A percentile compares a stretch with the other conserved stretches of the same genome.
Evolutionary conservation across 2,888 invertebrate species (phyloP).

Genomic region (Leptopilina myrica): DNA sequence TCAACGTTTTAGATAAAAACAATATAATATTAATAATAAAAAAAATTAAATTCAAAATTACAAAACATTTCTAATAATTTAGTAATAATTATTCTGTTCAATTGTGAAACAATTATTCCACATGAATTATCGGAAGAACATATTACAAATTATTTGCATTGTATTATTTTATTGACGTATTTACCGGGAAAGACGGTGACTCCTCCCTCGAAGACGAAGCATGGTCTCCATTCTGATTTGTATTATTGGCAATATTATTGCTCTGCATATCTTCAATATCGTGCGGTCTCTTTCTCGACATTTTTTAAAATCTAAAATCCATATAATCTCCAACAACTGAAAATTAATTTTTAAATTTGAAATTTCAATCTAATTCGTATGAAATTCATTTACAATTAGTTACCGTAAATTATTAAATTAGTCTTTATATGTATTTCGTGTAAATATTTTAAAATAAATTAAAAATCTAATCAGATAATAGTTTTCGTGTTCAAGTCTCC

Average conservation of each 20-base stretch:
- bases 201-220: conserved; percentile 30
- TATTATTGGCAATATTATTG: neutral
- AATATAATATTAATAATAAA: too few species aligned
- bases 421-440: neutral
- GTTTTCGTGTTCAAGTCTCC: neutral
- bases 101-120: neutral
- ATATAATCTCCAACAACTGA: conserved; percentile 17
- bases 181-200: conserved; percentile 37
- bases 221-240: conserved; percentile 32
- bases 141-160: too few species aligned
- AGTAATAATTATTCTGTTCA: too few species aligned
- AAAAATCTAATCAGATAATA: neutral
- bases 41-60: neutral
- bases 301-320: conserved; percentile 34
- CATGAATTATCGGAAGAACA: neutral
- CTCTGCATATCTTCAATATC: conserved; percentile 20
- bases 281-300: conserved; percentile 22
- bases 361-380: neutral
- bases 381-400: neutral
- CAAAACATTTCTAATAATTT: too few species aligned
- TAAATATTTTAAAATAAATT: neutral
- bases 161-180: neutral
- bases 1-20: neutral
- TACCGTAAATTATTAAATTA: too few species aligned
- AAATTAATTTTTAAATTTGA: neutral